phyloP scores from a whole-genome alignment of 2,797 vertebrate species.

The Emydoidea blandingii region DNA sequence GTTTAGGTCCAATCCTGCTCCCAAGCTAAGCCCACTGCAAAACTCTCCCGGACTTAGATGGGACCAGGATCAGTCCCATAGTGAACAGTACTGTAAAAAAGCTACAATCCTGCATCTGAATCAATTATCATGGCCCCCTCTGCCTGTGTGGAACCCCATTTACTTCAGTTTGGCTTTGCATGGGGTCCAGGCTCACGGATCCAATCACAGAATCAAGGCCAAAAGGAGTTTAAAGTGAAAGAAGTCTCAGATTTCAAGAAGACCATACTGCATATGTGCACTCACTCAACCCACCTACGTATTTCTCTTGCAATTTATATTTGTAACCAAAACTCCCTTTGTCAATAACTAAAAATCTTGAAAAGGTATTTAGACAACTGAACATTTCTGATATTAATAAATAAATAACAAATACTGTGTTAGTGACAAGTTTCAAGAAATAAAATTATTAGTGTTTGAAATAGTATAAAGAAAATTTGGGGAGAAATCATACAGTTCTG shows the following conservation, averaged over 20 bases:
- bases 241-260: constrained; percentile 35
- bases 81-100: not conserved
- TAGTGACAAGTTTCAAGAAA: not conserved
- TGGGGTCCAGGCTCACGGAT: not conserved
- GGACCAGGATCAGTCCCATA: not conserved
- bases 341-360: constrained; percentile 34
- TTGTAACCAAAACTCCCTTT: constrained; percentile 26
- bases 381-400: constrained; percentile 41
- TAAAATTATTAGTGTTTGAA: constrained; percentile 44
- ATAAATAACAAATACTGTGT: not conserved
- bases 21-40: not conserved
- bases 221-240: not conserved
- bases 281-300: not conserved
- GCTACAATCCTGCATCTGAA: not conserved
- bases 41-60: not conserved
- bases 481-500: constrained; percentile 49
- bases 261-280: not conserved
- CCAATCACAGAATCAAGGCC: constrained; percentile 14
- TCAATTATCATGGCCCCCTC: not conserved
- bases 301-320: constrained; percentile 16
- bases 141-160: not conserved
- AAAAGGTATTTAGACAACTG: constrained; percentile 58
- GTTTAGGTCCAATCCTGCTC: not conserved
- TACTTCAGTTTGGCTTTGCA: constrained; percentile 16
- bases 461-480: constrained; percentile 52